Evolutionary conservation across 2,888 invertebrate genomes (phyloP).

Genomic region (Ditylenchus weischeri): DNA sequence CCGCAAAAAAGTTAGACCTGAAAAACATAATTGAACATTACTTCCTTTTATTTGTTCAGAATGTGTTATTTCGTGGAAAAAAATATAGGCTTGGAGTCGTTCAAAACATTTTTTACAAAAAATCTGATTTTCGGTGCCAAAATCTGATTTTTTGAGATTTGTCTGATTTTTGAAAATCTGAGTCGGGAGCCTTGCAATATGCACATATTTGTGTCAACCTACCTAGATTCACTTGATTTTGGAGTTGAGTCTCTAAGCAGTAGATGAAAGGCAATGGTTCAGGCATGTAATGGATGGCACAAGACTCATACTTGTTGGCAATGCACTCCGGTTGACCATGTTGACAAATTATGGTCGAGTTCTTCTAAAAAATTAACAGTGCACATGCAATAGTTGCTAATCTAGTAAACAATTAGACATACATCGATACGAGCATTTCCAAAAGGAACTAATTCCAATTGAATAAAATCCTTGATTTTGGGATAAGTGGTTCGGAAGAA

Average conservation of each 20-base stretch:
- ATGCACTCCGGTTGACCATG: slow-evolving; percentile 53
- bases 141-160: no score
- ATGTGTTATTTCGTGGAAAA: no score
- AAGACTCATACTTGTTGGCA: slow-evolving; percentile 38
- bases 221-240: slow-evolving; percentile 15
- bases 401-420: neutral
- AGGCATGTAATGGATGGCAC: slow-evolving; percentile 25
- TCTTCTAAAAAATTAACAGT: slow-evolving; percentile 26
- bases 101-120: no score
- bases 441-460: slow-evolving; percentile 55
- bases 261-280: slow-evolving; percentile 25
- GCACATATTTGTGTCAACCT: slow-evolving; percentile 3
- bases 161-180: no score
- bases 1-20: no score
- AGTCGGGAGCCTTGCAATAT: no score
- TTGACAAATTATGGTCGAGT: slow-evolving; percentile 47
- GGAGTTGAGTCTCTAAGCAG: slow-evolving; percentile 19
- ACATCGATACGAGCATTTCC: slow-evolving; percentile 51
- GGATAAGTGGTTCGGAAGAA: slow-evolving; percentile 44
- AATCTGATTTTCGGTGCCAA: no score
- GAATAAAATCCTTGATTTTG: slow-evolving; percentile 42
- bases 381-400: neutral
- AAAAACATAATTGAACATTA: no score
- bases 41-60: no score
- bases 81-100: no score